phyloP scores from a whole-genome alignment of 2,888 invertebrate species.

The Mimas tiliae region DNA sequence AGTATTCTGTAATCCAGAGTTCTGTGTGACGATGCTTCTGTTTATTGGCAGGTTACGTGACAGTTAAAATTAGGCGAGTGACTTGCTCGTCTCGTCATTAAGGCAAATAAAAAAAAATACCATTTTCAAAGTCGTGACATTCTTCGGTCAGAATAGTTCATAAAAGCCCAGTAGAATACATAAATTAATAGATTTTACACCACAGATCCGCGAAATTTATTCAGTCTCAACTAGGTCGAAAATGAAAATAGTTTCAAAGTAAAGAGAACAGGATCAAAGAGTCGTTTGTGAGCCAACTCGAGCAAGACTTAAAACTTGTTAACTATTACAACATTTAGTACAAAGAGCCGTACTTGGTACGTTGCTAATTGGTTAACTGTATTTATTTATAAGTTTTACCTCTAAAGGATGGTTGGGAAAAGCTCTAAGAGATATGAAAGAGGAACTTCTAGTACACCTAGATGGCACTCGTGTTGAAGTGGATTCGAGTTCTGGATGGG shows the following conservation, averaged over 20 bases:
- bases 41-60: no score
- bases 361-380: slow-evolving; percentile 9
- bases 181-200: neutral
- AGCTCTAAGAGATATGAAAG: neutral
- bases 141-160: no score
- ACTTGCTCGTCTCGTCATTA: no score
- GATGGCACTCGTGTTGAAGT: neutral
- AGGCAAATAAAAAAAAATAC: no score
- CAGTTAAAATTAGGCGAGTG: no score
- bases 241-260: slow-evolving; percentile 28
- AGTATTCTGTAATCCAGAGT: no score
- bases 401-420: neutral
- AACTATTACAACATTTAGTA: slow-evolving; percentile 10
- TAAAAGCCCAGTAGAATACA: neutral
- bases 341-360: slow-evolving; percentile 11
- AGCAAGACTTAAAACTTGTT: slow-evolving; percentile 18
- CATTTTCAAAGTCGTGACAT: neutral
- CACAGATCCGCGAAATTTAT: neutral
- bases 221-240: slow-evolving; percentile 8
- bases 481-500: neutral
- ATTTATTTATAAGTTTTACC: neutral
- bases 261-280: slow-evolving; percentile 25
- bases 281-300: slow-evolving; percentile 12
- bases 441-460: neutral
- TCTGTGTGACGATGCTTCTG: no score